phyloP scores from a whole-genome alignment of 2,797 vertebrate species.

The Orientallactaga sibirica region DNA sequence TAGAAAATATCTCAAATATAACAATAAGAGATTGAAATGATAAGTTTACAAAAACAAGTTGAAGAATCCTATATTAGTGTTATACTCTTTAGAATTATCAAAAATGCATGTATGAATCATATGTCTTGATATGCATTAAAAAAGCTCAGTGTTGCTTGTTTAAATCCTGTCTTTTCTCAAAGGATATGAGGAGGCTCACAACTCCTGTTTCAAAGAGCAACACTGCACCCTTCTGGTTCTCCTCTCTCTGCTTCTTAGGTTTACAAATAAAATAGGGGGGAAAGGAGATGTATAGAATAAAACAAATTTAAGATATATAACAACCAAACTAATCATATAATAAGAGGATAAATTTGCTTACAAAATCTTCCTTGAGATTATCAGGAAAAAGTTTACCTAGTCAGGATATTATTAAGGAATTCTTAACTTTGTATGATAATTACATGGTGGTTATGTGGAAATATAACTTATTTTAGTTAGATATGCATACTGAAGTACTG shows the following conservation, averaged over 20 bases:
- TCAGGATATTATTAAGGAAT: not conserved
- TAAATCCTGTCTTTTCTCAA: not conserved
- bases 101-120: constrained; percentile 52
- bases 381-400: not conserved
- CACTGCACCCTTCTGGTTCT: not conserved
- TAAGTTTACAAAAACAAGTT: constrained; percentile 39
- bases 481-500: not conserved
- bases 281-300: not conserved
- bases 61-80: constrained; percentile 29
- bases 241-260: not conserved
- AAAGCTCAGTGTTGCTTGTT: constrained; percentile 14
- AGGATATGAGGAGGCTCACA: not conserved
- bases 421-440: constrained; percentile 56
- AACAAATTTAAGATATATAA: constrained; percentile 44
- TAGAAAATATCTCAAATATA: constrained; percentile 56
- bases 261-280: not conserved
- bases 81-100: constrained; percentile 24
- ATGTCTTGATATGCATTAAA: not conserved
- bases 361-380: constrained; percentile 25
- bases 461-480: constrained; percentile 16
- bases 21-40: constrained; percentile 47
- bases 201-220: not conserved
- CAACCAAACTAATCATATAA: not conserved
- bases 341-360: not conserved
- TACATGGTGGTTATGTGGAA: not conserved